Conservation (phyloP, 2,113 vertebrate species). For the Machaerirhynchus nigripectus region DNA sequence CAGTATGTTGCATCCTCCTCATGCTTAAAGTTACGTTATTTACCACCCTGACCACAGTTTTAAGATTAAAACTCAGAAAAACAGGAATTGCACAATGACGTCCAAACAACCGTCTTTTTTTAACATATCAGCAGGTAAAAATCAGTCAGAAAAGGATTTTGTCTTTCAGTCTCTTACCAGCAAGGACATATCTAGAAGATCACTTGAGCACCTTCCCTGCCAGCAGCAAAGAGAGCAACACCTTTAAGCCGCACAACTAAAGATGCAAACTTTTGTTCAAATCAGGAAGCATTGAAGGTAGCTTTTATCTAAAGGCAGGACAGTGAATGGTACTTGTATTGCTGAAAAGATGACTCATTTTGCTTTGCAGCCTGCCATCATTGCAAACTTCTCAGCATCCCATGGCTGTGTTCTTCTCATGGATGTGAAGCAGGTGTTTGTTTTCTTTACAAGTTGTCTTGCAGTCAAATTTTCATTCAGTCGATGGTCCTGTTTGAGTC, state of each 20-base stretch:
- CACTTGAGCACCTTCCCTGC: not conserved
- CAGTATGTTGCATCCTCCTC: not conserved
- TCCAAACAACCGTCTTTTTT: accelerated
- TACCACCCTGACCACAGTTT: not conserved
- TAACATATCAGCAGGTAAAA: not conserved
- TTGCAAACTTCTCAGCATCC: not conserved
- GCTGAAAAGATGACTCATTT: not conserved
- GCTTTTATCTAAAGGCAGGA: not conserved
- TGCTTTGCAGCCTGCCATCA: not conserved
- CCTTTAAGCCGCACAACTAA: not conserved
- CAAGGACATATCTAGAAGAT: not conserved
- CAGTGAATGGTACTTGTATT: not conserved
- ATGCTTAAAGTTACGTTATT: not conserved
- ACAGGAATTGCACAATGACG: not conserved
- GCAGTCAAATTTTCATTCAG: not conserved
- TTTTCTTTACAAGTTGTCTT: not conserved
- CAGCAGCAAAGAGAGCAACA: not conserved
- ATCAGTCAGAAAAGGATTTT: not conserved
- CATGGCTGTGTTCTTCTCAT: not conserved
- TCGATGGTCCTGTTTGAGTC: not conserved
- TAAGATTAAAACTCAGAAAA: not conserved
- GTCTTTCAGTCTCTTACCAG: not conserved
- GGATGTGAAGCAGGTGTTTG: not conserved
- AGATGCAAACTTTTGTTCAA: not conserved
- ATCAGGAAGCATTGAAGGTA: not conserved